These are phyloP conservation scores for Linhomoeus sp. DNA, from an alignment of 2,888 invertebrate species.

Conservation along the genomic window DNA sequence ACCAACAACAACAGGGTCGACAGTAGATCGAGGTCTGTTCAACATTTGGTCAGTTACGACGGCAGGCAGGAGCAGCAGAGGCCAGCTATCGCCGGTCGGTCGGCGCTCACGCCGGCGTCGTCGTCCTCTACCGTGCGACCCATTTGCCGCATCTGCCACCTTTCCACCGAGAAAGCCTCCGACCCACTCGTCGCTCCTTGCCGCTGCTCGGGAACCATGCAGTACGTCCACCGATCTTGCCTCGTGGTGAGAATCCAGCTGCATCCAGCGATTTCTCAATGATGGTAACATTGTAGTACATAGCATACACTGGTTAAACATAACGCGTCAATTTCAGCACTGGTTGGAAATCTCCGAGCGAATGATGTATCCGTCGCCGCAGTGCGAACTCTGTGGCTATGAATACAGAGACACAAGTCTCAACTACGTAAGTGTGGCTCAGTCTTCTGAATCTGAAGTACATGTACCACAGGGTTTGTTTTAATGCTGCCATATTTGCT, in stretches of 20 bases:
- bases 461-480: too few relatives aligned
- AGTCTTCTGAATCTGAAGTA: too few relatives aligned
- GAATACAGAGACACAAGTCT: constrained; percentile 34
- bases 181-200: constrained; percentile 36
- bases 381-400: constrained; percentile 38
- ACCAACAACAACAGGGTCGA: too few relatives aligned
- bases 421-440: too few relatives aligned
- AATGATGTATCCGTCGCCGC: constrained; percentile 33
- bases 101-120: background rate
- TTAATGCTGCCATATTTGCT: too few relatives aligned
- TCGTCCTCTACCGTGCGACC: constrained; percentile 12
- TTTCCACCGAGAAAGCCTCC: constrained; percentile 19
- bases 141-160: constrained; percentile 38
- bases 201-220: constrained; percentile 36
- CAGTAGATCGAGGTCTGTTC: too few relatives aligned
- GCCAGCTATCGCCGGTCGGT: too few relatives aligned
- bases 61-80: too few relatives aligned
- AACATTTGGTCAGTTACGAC: too few relatives aligned
- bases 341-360: constrained; percentile 37
- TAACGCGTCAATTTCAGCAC: constrained; percentile 31
- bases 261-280: too few relatives aligned
- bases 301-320: too few relatives aligned
- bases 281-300: too few relatives aligned
- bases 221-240: constrained; percentile 36
- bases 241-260: constrained; percentile 34